Evolutionary conservation across 2,797 vertebrate species (phyloP).

Genomic region (Myiothlypis coronata): DNA sequence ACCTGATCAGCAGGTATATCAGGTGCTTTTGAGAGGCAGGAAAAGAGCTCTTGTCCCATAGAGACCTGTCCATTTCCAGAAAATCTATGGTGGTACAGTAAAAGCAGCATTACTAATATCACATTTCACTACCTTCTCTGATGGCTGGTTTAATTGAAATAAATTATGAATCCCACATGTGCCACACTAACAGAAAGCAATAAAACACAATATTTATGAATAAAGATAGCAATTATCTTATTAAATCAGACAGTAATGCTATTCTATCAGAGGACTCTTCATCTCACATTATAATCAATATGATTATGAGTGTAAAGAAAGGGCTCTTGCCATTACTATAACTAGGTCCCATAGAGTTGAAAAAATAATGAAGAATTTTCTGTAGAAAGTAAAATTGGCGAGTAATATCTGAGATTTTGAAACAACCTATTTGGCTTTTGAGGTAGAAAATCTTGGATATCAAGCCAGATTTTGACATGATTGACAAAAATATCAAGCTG

Average conservation of each 20-base stretch:
- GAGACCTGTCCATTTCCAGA: slow-evolving; percentile 5
- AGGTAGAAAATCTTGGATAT: neutral
- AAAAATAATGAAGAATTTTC: neutral
- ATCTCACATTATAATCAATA: slow-evolving; percentile 47
- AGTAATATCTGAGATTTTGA: neutral
- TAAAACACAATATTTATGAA: slow-evolving; percentile 66
- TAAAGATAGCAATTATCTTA: slow-evolving; percentile 66
- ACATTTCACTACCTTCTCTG: slow-evolving; percentile 26
- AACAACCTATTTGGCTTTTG: neutral
- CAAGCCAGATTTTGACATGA: neutral
- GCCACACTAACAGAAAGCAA: slow-evolving; percentile 48
- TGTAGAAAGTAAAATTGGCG: neutral
- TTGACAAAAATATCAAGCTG: neutral
- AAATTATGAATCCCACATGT: slow-evolving; percentile 60
- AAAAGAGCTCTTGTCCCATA: neutral
- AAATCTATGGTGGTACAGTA: neutral
- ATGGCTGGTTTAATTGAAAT: slow-evolving; percentile 58
- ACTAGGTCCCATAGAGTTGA: neutral
- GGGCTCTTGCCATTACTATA: neutral
- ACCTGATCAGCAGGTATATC: neutral
- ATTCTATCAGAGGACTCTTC: slow-evolving; percentile 46
- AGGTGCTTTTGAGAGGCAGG: neutral
- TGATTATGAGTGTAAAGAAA: slow-evolving; percentile 34
- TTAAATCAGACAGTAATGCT: slow-evolving; percentile 55
- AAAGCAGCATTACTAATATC: neutral